These are phyloP conservation scores for Sylvilagus bachmani DNA, from an alignment of 2,113 vertebrate species.

Conservation along the genomic window DNA sequence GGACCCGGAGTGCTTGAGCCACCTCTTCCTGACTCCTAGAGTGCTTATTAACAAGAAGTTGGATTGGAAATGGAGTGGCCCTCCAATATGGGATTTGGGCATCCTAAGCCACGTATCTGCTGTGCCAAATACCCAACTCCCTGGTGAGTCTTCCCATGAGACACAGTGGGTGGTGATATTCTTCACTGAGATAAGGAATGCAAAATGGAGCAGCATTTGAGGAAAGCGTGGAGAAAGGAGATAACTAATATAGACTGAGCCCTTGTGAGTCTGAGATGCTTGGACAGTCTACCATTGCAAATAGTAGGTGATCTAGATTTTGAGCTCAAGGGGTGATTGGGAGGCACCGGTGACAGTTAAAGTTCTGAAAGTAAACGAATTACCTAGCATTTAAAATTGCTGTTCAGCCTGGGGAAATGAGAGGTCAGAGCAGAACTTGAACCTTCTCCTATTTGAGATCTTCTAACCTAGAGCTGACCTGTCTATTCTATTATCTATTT, in stretches of 20 bases:
- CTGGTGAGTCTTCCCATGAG: neutral
- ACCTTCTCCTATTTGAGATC: neutral
- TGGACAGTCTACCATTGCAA: neutral
- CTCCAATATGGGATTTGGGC: too few relatives aligned
- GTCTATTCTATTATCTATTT: neutral
- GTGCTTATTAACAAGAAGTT: too few relatives aligned
- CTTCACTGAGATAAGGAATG: conserved; percentile 16
- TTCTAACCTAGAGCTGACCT: conserved; percentile 16
- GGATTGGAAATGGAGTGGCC: too few relatives aligned
- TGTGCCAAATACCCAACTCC: neutral
- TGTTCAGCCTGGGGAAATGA: neutral
- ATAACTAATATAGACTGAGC: neutral
- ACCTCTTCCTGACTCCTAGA: too few relatives aligned
- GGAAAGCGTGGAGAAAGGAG: neutral
- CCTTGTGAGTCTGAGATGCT: conserved; percentile 22
- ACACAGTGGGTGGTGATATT: neutral
- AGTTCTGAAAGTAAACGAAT: conserved; percentile 40
- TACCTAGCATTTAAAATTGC: neutral
- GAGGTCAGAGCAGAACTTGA: neutral
- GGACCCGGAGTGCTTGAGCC: too few relatives aligned
- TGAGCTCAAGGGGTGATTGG: neutral
- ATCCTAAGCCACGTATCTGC: too few relatives aligned
- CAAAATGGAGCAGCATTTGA: conserved; percentile 2
- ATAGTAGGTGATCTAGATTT: neutral
- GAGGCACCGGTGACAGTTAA: neutral